Conservation (phyloP, 2,113 vertebrate species). For the Dicentrarchus labrax region DNA sequence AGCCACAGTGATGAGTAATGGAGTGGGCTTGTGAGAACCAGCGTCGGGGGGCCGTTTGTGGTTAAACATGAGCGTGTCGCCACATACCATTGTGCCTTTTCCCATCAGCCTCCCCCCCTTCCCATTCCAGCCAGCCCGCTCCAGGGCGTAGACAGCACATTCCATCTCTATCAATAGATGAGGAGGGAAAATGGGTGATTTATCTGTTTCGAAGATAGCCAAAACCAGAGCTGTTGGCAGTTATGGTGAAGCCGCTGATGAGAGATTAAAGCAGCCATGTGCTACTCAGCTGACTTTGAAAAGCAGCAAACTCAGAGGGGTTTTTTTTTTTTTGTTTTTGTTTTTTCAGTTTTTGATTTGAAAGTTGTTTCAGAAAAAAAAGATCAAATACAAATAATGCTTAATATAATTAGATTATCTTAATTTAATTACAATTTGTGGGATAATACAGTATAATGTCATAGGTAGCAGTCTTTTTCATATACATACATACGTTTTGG, state of each 20-base stretch:
- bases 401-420: background rate
- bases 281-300: conserved; percentile 42
- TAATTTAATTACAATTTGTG: background rate
- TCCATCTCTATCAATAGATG: conserved; percentile 77
- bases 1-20: conserved; percentile 81
- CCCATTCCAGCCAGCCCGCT: conserved; percentile 57
- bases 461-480: background rate
- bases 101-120: conserved; percentile 74
- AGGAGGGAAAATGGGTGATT: conserved; percentile 38
- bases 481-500: background rate
- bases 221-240: conserved; percentile 53
- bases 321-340: background rate
- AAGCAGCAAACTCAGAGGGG: background rate
- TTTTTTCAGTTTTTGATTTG: background rate
- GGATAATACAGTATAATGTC: background rate
- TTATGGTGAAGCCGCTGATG: conserved; percentile 22
- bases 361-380: background rate
- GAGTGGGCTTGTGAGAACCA: conserved; percentile 86
- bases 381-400: background rate
- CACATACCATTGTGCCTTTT: conserved; percentile 83
- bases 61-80: conserved; percentile 81
- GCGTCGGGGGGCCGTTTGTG: conserved; percentile 77
- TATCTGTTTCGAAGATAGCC: conserved; percentile 48
- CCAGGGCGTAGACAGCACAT: conserved; percentile 72
- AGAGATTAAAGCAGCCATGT: conserved; percentile 22